Evolutionary conservation across 2,888 invertebrate species (phyloP), one percentile per base, ranked within the genome.

Genomic region (Tachina grossa): DNA sequence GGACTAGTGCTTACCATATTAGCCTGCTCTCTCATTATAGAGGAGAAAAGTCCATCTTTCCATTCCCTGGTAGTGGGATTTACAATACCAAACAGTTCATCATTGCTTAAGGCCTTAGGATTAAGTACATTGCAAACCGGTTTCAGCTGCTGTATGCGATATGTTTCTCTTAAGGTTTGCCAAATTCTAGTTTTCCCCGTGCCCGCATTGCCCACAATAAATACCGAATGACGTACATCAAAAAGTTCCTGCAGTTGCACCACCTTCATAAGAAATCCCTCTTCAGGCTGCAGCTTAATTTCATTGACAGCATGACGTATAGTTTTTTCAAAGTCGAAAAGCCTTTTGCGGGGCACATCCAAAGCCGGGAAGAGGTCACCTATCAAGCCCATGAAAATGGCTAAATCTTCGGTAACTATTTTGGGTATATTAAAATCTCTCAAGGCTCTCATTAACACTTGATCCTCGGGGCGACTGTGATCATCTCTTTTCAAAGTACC

Each of bases 351-450:
- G 0, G 98, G 98, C 13, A 98, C 98, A 90, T 98, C 97, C 55
- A 98, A 94, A 0, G 98, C 96, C 0, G 98, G 98, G 93, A 98
- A 98, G 87, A 98, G 93, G 92, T 98, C 98, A 0, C 97, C 97
- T 87, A 98, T 98, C 47, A 98, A 94, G 22, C 98, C 98, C 97
- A 98, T 97, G 92, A 98, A 98, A 49, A 98, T 96, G 0, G 98
- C 96, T 83, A 96, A 95, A 91, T 98, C 98, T 89, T 98, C 98
- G 0, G 98, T 97, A 14, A 98, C 96, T 88, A 98, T 98, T 94
- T 98, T 98, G 0, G 98, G 98, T 85, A 97, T 96, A 92, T 98
- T 98, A 92, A 98, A 98, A 93, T 98, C 98, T 92, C 98, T 94
- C 89, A 98, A 92, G 0, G 98, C 98, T 92, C 98, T 94, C 98